A percentile compares a stretch with the other conserved stretches of the same genome.
These are phyloP conservation scores for Semotilus atromaculatus DNA, from an alignment of 2,797 vertebrate genomes.

Conservation along the genomic window DNA sequence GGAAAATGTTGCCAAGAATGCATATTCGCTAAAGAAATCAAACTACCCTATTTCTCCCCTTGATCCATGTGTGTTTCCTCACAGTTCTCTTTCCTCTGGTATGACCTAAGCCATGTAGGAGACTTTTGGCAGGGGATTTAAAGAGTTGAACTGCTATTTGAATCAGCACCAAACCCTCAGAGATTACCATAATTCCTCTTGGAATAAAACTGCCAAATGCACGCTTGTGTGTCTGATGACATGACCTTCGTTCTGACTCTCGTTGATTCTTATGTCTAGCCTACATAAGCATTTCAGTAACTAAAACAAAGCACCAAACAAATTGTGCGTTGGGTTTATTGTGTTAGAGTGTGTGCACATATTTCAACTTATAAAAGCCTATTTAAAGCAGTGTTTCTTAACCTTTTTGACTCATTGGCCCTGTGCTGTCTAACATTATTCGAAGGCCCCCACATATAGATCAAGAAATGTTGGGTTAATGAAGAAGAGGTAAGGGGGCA, in stretches of 20 bases:
- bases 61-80: conserved; percentile 70
- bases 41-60: conserved; percentile 56
- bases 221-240: conserved; percentile 65
- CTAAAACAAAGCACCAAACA: conserved; percentile 21
- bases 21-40: conserved; percentile 59
- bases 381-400: neutral
- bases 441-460: neutral
- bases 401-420: neutral
- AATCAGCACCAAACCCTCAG: conserved; percentile 69
- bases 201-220: conserved; percentile 63
- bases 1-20: conserved; percentile 21
- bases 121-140: conserved; percentile 71
- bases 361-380: neutral
- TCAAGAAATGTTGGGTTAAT: neutral
- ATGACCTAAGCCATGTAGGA: conserved; percentile 64
- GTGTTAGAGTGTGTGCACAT: neutral
- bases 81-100: conserved; percentile 70
- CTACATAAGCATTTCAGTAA: conserved; percentile 18
- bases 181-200: conserved; percentile 69
- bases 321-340: conserved; percentile 8
- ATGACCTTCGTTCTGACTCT: conserved; percentile 57
- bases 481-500: neutral
- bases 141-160: conserved; percentile 71
- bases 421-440: neutral
- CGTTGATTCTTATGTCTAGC: conserved; percentile 30